Conservation (phyloP, 1,140 invertebrate species). For the Delia radicum region DNA sequence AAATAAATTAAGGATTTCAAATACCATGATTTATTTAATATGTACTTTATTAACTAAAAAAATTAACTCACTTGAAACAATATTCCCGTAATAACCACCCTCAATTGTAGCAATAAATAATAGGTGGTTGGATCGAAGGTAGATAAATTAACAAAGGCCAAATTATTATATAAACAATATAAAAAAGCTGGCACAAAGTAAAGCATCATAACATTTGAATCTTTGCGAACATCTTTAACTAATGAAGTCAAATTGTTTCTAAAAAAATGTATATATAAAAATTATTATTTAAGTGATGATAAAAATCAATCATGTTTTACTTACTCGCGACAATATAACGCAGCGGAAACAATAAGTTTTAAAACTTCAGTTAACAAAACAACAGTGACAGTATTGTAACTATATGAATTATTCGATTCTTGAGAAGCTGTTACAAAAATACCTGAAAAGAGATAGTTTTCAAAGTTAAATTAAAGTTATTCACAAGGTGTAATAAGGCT, state of each 20-base stretch:
- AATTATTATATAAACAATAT: conserved; percentile 94
- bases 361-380: conserved; percentile 86
- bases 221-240: conserved; percentile 61
- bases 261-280: not conserved
- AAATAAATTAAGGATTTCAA: too few species aligned
- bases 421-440: conserved; percentile 90
- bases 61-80: conserved; percentile 80
- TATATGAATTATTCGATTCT: conserved; percentile 74
- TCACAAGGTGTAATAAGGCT: too few species aligned
- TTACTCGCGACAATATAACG: conserved; percentile 74
- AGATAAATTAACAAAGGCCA: conserved; percentile 87
- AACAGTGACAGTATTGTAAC: conserved; percentile 85
- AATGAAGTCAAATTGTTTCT: conserved; percentile 59
- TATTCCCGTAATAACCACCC: conserved; percentile 89
- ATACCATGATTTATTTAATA: too few species aligned
- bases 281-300: not conserved
- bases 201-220: conserved; percentile 70
- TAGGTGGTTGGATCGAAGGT: conserved; percentile 94
- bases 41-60: too few species aligned
- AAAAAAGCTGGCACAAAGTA: conserved; percentile 90
- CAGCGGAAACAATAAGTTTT: conserved; percentile 74
- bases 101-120: conserved; percentile 86
- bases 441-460: conserved; percentile 68
- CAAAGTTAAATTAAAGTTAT: not conserved
- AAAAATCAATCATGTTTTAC: conserved; percentile 49